Conservation (phyloP, 1,140 invertebrate species). For the Meteorus sp. region DNA sequence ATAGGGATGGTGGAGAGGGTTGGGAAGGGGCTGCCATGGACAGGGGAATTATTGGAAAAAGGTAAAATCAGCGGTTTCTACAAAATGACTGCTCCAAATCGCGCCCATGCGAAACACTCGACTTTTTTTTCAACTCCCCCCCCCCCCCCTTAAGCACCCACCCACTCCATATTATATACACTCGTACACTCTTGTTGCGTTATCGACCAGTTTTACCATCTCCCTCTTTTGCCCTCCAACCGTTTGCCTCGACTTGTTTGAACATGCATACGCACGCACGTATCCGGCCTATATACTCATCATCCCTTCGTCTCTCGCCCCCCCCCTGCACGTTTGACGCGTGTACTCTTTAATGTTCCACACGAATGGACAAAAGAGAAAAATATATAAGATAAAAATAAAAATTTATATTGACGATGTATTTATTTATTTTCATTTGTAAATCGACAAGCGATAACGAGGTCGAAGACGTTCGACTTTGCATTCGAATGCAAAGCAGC, state of each 20-base stretch:
- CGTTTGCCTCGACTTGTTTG: slow-evolving; percentile 1
- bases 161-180: background rate
- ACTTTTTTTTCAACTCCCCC: background rate
- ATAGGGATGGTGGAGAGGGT: background rate
- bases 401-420: too few relatives aligned
- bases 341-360: slow-evolving; percentile 14
- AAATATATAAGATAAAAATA: slow-evolving; percentile 3
- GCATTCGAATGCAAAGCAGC: slow-evolving; percentile 54
- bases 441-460: slow-evolving; percentile 54
- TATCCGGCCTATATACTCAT: background rate
- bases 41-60: slow-evolving; percentile 21
- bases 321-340: background rate
- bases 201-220: slow-evolving; percentile 22
- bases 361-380: background rate
- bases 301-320: background rate
- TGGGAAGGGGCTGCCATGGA: background rate
- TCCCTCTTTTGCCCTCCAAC: background rate
- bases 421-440: too few relatives aligned
- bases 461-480: slow-evolving; percentile 41
- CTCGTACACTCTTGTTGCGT: slow-evolving; percentile 10
- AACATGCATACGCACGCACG: slow-evolving; percentile 5
- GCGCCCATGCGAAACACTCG: slow-evolving; percentile 14
- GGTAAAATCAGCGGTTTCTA: slow-evolving; percentile 24
- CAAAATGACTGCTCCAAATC: slow-evolving; percentile 22
- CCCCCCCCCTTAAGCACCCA: background rate